Evolutionary conservation across 2,113 vertebrate species (phyloP).

Genomic region (Mesocricetus auratus): DNA sequence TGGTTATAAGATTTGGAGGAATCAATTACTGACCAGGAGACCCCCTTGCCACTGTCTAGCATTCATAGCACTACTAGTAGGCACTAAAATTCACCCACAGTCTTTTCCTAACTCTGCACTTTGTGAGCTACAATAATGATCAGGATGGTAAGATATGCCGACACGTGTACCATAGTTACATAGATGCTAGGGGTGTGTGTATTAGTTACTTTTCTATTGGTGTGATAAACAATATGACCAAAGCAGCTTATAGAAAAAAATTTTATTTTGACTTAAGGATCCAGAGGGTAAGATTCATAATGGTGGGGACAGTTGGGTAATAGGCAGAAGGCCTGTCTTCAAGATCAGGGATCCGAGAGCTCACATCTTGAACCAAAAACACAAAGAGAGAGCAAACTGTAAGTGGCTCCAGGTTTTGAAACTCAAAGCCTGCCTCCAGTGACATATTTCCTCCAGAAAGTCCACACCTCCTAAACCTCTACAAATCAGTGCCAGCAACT

Average conservation of each 20-base stretch:
- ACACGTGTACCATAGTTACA: neutral
- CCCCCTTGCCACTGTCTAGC: neutral
- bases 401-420: neutral
- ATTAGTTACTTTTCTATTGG: neutral
- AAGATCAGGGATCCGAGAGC: neutral
- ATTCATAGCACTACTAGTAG: neutral
- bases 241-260: neutral
- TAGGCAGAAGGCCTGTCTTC: neutral
- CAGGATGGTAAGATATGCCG: neutral
- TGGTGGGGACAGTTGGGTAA: neutral
- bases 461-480: neutral
- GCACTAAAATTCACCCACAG: neutral
- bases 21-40: neutral
- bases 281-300: neutral
- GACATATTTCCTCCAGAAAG: neutral
- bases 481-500: neutral
- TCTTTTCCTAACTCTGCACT: neutral
- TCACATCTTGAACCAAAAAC: no score
- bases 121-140: neutral
- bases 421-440: neutral
- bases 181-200: neutral
- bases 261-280: neutral
- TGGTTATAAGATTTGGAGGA: neutral
- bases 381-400: no score
- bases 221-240: neutral